Base-by-base conservation (phyloP, 2,113 vertebrate species). In the Embiotoca jacksoni region DNA sequence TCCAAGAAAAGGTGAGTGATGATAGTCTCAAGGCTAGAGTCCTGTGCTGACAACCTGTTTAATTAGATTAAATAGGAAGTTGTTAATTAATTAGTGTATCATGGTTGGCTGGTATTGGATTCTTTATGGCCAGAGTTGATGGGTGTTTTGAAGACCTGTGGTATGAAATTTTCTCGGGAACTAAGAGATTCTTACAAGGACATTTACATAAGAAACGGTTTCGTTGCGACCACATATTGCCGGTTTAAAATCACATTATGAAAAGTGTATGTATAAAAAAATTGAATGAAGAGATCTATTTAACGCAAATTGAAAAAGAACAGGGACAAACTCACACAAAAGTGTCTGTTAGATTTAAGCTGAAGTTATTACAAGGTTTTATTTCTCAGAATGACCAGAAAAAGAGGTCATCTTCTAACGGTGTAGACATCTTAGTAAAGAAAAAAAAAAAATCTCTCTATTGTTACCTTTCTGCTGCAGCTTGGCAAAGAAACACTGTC, bases 11-110 rank as follows among this genome's bases (percentile, higher is more conserved):
- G 84, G 77, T 88, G 84, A 86, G 57, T 87, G 84, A 92, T 92
- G 72, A 91, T 78, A 79, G 82, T 91, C 87, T 90, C 83, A 66
- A 64, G 67, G 80, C 88, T 87, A 76, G 82, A 81, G 61, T 84
- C 55, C 56, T 14, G 39, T 33, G 73, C 83, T 92, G 91, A 93
- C 86, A 90, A 91, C 87, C 90, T 87, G 88, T 88, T 91, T 93
- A 92, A 94, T 93, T 93, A 89, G 75, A 93, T 93, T 87, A 90
- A 92, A 83, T 52, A 77, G 65, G 81, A 86, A 84, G 87, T 88
- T 84, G 74, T 84, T 90, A 80, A 92, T 93, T 91, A 92, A 89
- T 93, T 87, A 78, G 44, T 76, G 70, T 72, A 75, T 78, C 77
- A 89, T 78, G 89, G 86, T 85, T 89, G 88, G 88, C 58, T 54